Base-by-base conservation (phyloP, 2,797 vertebrate genomes). In the Brachymystax lenok region DNA sequence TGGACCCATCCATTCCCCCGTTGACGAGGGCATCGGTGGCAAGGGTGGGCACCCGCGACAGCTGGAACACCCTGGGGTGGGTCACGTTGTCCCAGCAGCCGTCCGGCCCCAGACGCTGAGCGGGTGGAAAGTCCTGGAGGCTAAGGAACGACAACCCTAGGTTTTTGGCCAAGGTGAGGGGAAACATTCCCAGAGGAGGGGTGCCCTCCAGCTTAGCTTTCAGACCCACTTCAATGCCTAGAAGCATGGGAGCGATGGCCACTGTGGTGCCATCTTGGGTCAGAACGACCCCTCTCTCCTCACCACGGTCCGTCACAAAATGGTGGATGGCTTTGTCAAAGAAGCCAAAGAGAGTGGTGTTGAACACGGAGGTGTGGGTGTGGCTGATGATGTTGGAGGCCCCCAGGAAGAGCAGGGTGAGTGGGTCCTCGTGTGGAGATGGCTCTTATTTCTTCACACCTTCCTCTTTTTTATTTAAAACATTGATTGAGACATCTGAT, bases 81-180 rank as follows among this genome's bases (percentile, higher is more conserved):
- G 87, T 88, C 10, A 94, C 75, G 0, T 80, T 90, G 69, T 98
- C 95, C 97, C 96, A 98, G 87, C 96, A 98, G 3, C 97, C 96
- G 0, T n/a, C n/a, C n/a, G n/a, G n/a, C n/a, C n/a, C n/a, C n/a
- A n/a, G n/a, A n/a, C n/a, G n/a, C n/a, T n/a, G n/a, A n/a, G n/a
- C n/a, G n/a, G n/a, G n/a, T n/a, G n/a, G n/a, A n/a, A n/a, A n/a
- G n/a, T 90, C 80, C 4, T 84, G 80, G 0, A 87, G 84, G 69
- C 91, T 88, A 24, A 96, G 89, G 86, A 96, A 96, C 13, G 94
- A 85, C 5, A 93, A 81, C 0, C 91, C 96, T 27, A 98, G 80
- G 0, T 82, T 86, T 77, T 90, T 87, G 2, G 94, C 88, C 6
- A 98, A 35, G 4, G 95, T 94, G 71, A 94, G 87, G 0, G 92